Percentiles rank a stretch among this genome's conserved stretches.
Conservation (phyloP, 2,797 vertebrate genomes). For the Liasis olivaceus region DNA sequence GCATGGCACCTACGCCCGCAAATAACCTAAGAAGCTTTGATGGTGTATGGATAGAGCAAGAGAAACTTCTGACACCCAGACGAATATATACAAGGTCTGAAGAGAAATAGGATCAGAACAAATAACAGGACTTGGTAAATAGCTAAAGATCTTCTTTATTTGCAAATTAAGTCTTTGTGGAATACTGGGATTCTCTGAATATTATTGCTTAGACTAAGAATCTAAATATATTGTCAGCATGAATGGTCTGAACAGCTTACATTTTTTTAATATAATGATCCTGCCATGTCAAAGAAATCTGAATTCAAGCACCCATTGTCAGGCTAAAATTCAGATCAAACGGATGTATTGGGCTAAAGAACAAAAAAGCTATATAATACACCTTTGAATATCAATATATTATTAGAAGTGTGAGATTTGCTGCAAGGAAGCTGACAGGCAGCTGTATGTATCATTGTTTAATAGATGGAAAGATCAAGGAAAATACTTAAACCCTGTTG, state of each 20-base stretch:
- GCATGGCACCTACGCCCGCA: slow-evolving; percentile 41
- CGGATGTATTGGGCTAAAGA: background rate
- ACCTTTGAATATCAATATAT: background rate
- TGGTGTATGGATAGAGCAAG: slow-evolving; percentile 38
- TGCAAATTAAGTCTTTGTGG: slow-evolving; percentile 25
- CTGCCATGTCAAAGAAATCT: slow-evolving; percentile 6
- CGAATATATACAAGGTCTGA: slow-evolving; percentile 29
- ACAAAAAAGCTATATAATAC: background rate
- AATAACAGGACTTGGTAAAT: slow-evolving; percentile 56
- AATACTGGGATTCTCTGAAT: slow-evolving; percentile 23
- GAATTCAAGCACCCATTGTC: background rate
- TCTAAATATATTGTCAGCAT: background rate
- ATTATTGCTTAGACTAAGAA: slow-evolving; percentile 28
- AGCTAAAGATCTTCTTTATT: slow-evolving; percentile 53
- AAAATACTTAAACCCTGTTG: slow-evolving; percentile 23
- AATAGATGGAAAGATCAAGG: slow-evolving; percentile 35
- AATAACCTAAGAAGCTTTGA: slow-evolving; percentile 22
- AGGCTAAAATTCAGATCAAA: background rate
- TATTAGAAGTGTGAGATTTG: slow-evolving; percentile 3
- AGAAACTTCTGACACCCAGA: slow-evolving; percentile 51
- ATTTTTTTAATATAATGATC: slow-evolving; percentile 9
- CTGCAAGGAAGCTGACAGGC: background rate
- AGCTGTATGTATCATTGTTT: slow-evolving; percentile 29
- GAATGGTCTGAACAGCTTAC: background rate
- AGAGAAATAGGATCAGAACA: slow-evolving; percentile 39